These are phyloP conservation scores for Blennius ocellaris DNA, from an alignment of 2,113 vertebrate genomes.

Conservation along the genomic window DNA sequence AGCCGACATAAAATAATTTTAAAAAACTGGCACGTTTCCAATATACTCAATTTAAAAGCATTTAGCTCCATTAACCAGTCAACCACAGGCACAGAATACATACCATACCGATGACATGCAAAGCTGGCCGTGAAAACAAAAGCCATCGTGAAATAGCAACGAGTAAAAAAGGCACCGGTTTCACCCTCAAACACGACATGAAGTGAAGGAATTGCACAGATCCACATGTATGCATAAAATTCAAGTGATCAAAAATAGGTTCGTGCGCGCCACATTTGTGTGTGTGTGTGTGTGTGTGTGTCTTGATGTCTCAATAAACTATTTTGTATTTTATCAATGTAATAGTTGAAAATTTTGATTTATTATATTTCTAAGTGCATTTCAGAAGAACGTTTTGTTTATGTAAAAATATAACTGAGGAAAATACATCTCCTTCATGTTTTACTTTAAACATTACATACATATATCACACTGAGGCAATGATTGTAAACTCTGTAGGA, in stretches of 20 bases:
- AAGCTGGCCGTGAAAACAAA: not conserved
- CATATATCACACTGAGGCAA: no score
- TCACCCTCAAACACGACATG: not conserved
- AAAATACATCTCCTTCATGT: no score
- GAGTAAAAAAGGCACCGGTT: slow-evolving; percentile 52
- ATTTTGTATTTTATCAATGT: not conserved
- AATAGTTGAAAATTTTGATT: no score
- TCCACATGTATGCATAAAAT: slow-evolving; percentile 18
- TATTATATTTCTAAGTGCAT: no score
- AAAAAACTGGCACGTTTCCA: not conserved
- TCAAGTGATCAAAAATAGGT: slow-evolving; percentile 12
- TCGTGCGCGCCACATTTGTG: not conserved
- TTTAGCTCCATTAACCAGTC: slow-evolving; percentile 15
- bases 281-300: not conserved
- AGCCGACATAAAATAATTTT: slow-evolving; percentile 18
- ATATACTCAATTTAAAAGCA: slow-evolving; percentile 20
- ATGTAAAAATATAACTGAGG: no score
- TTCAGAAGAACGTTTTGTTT: no score
- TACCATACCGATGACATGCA: slow-evolving; percentile 27
- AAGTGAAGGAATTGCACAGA: not conserved
- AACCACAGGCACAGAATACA: slow-evolving; percentile 12
- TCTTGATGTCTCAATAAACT: not conserved
- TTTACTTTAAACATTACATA: no score
- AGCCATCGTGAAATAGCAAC: not conserved
- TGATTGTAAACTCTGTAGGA: no score